phyloP scores from a whole-genome alignment of 2,113 vertebrate genomes.

The Atlantisia rogersi region DNA sequence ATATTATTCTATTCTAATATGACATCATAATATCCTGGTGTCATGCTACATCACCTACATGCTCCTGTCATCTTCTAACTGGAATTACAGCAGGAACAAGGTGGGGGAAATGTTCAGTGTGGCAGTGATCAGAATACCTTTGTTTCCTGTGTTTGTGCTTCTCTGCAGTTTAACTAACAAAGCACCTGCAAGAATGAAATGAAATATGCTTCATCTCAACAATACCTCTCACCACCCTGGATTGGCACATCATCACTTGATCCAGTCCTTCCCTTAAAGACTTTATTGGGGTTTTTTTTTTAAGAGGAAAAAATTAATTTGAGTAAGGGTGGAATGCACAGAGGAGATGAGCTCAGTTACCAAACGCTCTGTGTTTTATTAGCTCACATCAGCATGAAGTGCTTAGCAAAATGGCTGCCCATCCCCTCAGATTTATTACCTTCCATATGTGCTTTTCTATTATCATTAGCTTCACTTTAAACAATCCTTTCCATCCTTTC shows the following conservation, averaged over 20 bases:
- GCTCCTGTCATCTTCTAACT: background rate
- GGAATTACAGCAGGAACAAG: background rate
- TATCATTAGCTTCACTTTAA: conserved; percentile 34
- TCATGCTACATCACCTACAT: background rate
- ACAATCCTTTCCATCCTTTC: background rate
- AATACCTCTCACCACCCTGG: background rate
- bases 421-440: conserved; percentile 42
- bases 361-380: background rate
- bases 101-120: background rate
- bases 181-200: background rate
- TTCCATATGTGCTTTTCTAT: conserved; percentile 42
- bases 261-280: background rate
- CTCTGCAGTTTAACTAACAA: background rate
- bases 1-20: too few relatives aligned
- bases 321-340: background rate
- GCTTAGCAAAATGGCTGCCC: conserved; percentile 30
- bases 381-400: conserved; percentile 10
- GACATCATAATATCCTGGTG: background rate
- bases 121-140: background rate
- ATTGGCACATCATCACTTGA: background rate
- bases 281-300: background rate
- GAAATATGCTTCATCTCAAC: background rate
- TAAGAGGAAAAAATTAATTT: background rate
- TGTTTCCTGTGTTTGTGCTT: background rate
- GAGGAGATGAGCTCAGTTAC: conserved; percentile 13